Evolutionary conservation across 2,797 vertebrate genomes (phyloP).

Genomic region (Chrysolophus pictus): DNA sequence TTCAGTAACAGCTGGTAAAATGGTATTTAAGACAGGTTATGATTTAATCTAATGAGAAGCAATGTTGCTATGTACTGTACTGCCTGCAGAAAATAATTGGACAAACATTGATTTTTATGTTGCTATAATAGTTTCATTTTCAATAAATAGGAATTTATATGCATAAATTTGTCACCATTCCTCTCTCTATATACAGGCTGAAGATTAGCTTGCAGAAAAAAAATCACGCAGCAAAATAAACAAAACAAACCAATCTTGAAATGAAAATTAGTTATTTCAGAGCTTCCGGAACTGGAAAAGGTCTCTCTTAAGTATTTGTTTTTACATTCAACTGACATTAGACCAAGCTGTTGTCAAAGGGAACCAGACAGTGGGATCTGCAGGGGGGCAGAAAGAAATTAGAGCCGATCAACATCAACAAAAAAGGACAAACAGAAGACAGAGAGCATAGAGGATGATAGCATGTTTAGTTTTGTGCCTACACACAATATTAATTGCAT

Average conservation of each 20-base stretch:
- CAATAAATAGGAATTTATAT: conserved; percentile 81
- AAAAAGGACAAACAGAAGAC: background rate
- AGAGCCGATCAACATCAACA: background rate
- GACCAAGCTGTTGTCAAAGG: background rate
- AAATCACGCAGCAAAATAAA: background rate
- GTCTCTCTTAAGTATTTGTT: background rate
- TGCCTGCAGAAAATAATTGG: conserved; percentile 81
- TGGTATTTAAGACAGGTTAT: conserved; percentile 82
- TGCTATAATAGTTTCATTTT: conserved; percentile 80
- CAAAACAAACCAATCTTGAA: background rate
- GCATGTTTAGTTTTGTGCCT: background rate
- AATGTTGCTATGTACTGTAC: conserved; percentile 71
- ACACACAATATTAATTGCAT: background rate
- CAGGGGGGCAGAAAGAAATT: background rate
- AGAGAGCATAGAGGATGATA: background rate
- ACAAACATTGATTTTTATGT: conserved; percentile 84
- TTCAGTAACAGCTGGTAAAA: conserved; percentile 82
- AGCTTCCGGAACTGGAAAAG: background rate
- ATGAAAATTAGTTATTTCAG: background rate
- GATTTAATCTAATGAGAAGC: conserved; percentile 83
- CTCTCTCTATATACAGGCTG: conserved; percentile 26
- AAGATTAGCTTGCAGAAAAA: conserved; percentile 29
- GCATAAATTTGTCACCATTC: conserved; percentile 67
- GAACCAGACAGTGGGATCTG: background rate
- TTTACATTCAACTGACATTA: conserved; percentile 5